These are phyloP conservation scores for Drosophila testacea DNA, from an alignment of 2,888 invertebrate genomes.

Conservation along the genomic window DNA sequence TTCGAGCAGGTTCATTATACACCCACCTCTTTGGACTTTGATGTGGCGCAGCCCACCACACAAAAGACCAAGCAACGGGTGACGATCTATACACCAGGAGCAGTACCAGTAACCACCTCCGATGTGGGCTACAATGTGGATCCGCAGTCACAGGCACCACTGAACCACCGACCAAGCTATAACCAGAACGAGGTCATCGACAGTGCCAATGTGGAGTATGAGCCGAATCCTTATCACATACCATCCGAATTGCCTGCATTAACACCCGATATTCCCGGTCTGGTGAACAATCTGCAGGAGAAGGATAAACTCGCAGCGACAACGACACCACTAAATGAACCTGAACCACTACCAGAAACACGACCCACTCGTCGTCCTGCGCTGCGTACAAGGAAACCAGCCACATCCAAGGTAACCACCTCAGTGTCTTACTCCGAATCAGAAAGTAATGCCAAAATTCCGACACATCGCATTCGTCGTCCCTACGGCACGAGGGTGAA, in stretches of 20 bases:
- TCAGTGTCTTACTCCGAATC: slow-evolving; percentile 82
- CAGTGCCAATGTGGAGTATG: slow-evolving; percentile 83
- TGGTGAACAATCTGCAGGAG: slow-evolving; percentile 88
- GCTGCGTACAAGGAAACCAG: slow-evolving; percentile 86
- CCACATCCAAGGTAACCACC: slow-evolving; percentile 82
- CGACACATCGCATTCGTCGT: slow-evolving; percentile 84
- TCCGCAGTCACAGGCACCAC: slow-evolving; percentile 56
- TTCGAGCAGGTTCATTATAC: slow-evolving; percentile 83
- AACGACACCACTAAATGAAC: slow-evolving; percentile 80
- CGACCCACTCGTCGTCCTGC: slow-evolving; percentile 86
- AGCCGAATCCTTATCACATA: slow-evolving; percentile 86
- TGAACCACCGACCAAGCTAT: slow-evolving; percentile 80
- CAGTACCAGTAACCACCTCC: slow-evolving; percentile 70
- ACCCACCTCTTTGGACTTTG: slow-evolving; percentile 77
- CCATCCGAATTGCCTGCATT: slow-evolving; percentile 87
- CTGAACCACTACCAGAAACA: slow-evolving; percentile 79
- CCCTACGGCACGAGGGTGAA: slow-evolving; percentile 82
- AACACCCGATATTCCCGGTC: slow-evolving; percentile 87
- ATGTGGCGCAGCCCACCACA: slow-evolving; percentile 62
- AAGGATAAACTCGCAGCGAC: slow-evolving; percentile 77
- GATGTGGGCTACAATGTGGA: slow-evolving; percentile 76
- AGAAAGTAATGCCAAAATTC: slow-evolving; percentile 80
- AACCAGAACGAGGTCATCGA: slow-evolving; percentile 84
- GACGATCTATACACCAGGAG: slow-evolving; percentile 80
- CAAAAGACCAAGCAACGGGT: slow-evolving; percentile 76